A percentile compares a stretch with the other conserved stretches of the same genome.
Conservation (phyloP, 2,888 invertebrate species). For the Diplolepis rosae region DNA sequence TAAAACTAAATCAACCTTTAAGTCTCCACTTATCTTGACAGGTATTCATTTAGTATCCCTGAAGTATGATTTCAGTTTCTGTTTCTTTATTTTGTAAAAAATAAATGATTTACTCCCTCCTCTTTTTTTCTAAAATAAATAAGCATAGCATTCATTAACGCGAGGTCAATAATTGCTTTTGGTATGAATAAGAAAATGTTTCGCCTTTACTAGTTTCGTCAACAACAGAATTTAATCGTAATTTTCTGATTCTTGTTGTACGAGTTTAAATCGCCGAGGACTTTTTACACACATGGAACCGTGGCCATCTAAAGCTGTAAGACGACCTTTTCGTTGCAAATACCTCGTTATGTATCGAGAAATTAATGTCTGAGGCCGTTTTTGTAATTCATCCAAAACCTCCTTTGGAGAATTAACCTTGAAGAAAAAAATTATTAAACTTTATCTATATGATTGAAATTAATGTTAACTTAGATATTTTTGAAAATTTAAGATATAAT, state of each 20-base stretch:
- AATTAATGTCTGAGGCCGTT: slow-evolving; percentile 89
- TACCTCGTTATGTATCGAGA: slow-evolving; percentile 88
- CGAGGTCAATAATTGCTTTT: not conserved
- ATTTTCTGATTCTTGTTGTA: slow-evolving; percentile 92
- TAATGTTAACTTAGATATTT: too few relatives aligned
- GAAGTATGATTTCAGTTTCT: not conserved
- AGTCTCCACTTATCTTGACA: not conserved
- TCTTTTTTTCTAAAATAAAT: slow-evolving; percentile 2
- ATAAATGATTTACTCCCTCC: not conserved
- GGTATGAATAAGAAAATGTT: not conserved
- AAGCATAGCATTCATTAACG: not conserved
- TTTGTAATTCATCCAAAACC: slow-evolving; percentile 92
- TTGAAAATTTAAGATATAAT: too few relatives aligned
- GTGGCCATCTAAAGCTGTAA: slow-evolving; percentile 81
- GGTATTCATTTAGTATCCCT: not conserved
- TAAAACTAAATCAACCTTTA: not conserved
- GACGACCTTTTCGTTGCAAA: slow-evolving; percentile 85
- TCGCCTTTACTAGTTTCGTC: not conserved
- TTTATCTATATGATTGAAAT: too few relatives aligned
- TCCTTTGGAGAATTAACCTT: slow-evolving; percentile 91
- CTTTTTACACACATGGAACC: slow-evolving; percentile 89
- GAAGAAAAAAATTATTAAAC: not conserved
- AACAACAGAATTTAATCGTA: slow-evolving; percentile 80
- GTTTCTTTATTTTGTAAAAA: not conserved
- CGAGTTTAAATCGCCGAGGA: slow-evolving; percentile 89